Evolutionary conservation across 2,797 vertebrate genomes (phyloP).

Genomic region (Coranthus polyacanthus): DNA sequence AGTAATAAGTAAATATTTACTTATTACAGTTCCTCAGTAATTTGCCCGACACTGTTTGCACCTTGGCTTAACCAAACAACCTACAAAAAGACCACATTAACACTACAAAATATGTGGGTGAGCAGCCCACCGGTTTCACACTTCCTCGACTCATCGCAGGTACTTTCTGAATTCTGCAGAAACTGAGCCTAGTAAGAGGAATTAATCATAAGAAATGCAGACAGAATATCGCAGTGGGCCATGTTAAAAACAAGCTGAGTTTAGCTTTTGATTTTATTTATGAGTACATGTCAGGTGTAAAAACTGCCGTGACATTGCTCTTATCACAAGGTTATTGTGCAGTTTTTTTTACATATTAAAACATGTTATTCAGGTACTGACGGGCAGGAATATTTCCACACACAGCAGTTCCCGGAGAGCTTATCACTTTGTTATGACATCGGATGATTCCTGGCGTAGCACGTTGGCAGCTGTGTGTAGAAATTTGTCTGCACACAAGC

Average conservation of each 20-base stretch:
- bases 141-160: conserved; percentile 4
- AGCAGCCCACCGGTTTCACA: neutral
- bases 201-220: neutral
- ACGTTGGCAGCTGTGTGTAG: neutral
- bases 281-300: no score
- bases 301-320: no score
- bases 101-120: no score
- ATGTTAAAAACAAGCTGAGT: no score
- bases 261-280: no score
- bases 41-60: no score
- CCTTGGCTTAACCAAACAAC: neutral
- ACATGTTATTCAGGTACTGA: neutral
- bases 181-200: conserved; percentile 9
- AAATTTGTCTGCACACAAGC: neutral
- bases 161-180: conserved; percentile 20
- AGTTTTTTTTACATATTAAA: neutral
- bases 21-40: no score
- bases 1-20: no score
- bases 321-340: no score
- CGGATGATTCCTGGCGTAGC: neutral
- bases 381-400: neutral
- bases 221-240: neutral
- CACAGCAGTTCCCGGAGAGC: neutral
- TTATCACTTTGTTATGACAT: neutral
- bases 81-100: no score